Conservation (phyloP, 2,113 vertebrate species). For the Capreolus pygargus region DNA sequence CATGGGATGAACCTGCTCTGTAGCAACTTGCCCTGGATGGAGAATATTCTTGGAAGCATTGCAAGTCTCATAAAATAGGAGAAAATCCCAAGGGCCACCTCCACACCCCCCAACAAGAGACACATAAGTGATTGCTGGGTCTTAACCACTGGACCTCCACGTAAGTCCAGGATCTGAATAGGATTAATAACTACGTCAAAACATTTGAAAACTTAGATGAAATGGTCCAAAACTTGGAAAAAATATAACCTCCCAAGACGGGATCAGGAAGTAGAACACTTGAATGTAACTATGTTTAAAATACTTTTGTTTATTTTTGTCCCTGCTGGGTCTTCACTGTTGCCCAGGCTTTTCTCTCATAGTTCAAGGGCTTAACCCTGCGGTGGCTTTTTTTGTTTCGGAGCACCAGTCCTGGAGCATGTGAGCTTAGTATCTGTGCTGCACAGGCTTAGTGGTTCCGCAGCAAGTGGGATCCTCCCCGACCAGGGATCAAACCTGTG, state of each 20-base stretch:
- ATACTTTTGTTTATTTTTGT: neutral
- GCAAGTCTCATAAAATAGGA: neutral
- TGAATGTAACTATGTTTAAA: neutral
- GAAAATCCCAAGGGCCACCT: neutral
- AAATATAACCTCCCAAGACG: neutral
- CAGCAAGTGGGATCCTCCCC: neutral
- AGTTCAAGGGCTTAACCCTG: neutral
- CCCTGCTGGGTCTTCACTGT: neutral
- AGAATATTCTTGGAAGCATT: neutral
- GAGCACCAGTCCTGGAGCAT: rapidly evolving
- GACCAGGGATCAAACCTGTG: neutral
- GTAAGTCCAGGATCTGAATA: neutral
- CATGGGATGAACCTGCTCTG: rapidly evolving
- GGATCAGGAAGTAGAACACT: neutral
- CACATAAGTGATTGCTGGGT: too few species aligned
- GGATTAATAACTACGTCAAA: neutral
- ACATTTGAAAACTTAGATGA: neutral
- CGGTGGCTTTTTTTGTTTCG: neutral
- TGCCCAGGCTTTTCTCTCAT: neutral
- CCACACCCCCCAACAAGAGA: neutral
- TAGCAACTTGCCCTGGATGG: too few species aligned
- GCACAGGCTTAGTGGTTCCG: neutral
- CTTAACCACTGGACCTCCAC: neutral
- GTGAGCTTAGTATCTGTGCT: neutral
- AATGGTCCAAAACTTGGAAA: neutral